Conservation (phyloP, 2,113 vertebrate species). For the Coryphaenoides rupestris region DNA sequence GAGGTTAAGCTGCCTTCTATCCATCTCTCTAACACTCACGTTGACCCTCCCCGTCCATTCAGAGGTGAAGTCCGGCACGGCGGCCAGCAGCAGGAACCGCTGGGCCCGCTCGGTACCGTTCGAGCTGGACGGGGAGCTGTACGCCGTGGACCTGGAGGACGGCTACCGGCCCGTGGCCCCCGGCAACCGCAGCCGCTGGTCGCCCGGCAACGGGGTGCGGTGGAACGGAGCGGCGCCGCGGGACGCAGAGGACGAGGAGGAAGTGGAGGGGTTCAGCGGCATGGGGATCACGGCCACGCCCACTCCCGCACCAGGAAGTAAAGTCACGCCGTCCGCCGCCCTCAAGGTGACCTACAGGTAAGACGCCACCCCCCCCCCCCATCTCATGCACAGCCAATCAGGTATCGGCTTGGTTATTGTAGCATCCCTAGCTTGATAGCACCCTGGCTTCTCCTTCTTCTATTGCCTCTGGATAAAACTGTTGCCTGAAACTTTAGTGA, state of each 20-base stretch:
- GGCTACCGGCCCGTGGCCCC: slow-evolving; percentile 63
- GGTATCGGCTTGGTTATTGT: too few relatives aligned
- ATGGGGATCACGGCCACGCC: slow-evolving; percentile 73
- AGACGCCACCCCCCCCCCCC: too few relatives aligned
- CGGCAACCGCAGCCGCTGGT: slow-evolving; percentile 72
- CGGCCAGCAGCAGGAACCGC: slow-evolving; percentile 71
- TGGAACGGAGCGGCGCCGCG: slow-evolving; percentile 38
- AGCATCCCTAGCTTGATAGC: too few relatives aligned
- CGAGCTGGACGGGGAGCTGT: slow-evolving; percentile 73
- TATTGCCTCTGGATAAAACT: too few relatives aligned
- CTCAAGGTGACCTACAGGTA: slow-evolving; percentile 95
- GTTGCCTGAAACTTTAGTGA: too few relatives aligned
- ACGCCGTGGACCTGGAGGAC: slow-evolving; percentile 74
- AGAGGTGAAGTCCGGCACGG: slow-evolving; percentile 80
- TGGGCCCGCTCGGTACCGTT: slow-evolving; percentile 80
- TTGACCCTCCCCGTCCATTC: slow-evolving; percentile 25
- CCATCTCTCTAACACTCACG: neutral
- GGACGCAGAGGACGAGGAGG: slow-evolving; percentile 72
- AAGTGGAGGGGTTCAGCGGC: slow-evolving; percentile 84
- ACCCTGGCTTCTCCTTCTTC: too few relatives aligned
- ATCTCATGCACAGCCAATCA: too few relatives aligned
- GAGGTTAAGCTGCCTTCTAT: neutral
- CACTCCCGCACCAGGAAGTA: slow-evolving; percentile 53
- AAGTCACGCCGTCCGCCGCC: slow-evolving; percentile 72
- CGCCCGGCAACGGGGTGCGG: neutral